These are phyloP conservation scores for Etheostoma cragini DNA, from an alignment of 2,113 vertebrate species.

Conservation along the genomic window DNA sequence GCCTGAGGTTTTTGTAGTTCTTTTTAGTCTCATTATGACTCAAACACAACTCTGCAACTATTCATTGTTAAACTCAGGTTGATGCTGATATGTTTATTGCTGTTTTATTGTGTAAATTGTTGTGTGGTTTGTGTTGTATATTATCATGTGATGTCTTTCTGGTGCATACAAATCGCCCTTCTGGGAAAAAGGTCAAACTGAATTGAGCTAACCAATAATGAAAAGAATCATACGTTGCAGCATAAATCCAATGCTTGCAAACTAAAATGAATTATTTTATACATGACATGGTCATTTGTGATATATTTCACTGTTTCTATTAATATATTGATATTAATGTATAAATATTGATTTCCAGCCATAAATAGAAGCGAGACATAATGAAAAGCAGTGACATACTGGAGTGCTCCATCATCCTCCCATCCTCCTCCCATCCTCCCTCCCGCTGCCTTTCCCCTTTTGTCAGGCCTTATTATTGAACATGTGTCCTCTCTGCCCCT, in stretches of 20 bases:
- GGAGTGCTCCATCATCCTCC: slow-evolving; percentile 49
- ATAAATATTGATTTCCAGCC: slow-evolving; percentile 45
- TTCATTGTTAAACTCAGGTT: too few relatives aligned
- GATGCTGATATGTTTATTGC: too few relatives aligned
- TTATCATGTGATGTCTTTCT: too few relatives aligned
- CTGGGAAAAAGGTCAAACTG: too few relatives aligned
- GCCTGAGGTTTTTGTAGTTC: too few relatives aligned
- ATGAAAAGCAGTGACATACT: slow-evolving; percentile 61
- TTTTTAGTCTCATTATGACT: too few relatives aligned
- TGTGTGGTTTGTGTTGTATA: too few relatives aligned
- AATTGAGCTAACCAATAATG: neutral
- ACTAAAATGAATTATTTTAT: neutral
- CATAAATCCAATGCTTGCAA: neutral
- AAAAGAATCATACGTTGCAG: neutral
- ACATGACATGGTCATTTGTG: neutral
- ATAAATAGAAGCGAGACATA: slow-evolving; percentile 23
- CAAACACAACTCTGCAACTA: too few relatives aligned
- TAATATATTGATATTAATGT: neutral
- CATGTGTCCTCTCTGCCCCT: slow-evolving; percentile 73
- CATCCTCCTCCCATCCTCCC: slow-evolving; percentile 36
- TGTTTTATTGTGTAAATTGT: too few relatives aligned
- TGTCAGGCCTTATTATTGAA: slow-evolving; percentile 80
- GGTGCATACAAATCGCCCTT: too few relatives aligned
- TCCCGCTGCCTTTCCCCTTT: slow-evolving; percentile 59
- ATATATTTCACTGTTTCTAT: slow-evolving; percentile 5